phyloP scores from a whole-genome alignment of 64 coral and sea anemone genomes.

The Porites australiensis region DNA sequence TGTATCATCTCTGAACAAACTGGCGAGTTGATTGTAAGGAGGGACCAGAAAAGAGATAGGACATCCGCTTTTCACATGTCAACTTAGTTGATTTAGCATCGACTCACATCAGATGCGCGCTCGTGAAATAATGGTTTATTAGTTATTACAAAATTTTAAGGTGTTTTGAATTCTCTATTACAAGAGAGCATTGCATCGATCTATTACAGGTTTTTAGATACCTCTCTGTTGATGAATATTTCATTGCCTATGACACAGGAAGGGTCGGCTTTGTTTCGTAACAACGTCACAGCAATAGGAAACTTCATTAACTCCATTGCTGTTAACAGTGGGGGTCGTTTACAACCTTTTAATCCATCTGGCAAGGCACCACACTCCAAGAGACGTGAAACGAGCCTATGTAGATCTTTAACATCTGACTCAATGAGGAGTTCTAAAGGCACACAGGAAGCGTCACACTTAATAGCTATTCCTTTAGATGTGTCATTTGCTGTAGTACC shows the following conservation, averaged over 20 bases:
- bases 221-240: slow-evolving; percentile 34
- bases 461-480: neutral
- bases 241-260: slow-evolving; percentile 22
- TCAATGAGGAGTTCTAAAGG: slow-evolving; percentile 50
- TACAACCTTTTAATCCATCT: slow-evolving; percentile 35
- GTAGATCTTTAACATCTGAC: slow-evolving; percentile 4
- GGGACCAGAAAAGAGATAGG: too few relatives aligned
- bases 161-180: too few relatives aligned
- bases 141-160: too few relatives aligned
- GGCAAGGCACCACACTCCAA: neutral
- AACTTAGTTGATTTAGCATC: too few relatives aligned
- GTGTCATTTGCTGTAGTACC: neutral
- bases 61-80: too few relatives aligned
- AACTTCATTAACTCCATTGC: slow-evolving; percentile 38
- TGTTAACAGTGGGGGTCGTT: neutral
- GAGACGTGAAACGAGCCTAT: slow-evolving; percentile 10
- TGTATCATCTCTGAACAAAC: too few relatives aligned
- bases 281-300: neutral
- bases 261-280: slow-evolving; percentile 37
- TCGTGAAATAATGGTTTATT: too few relatives aligned
- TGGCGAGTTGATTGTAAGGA: too few relatives aligned
- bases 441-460: slow-evolving; percentile 36
- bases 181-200: too few relatives aligned
- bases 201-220: neutral
- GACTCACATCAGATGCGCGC: too few relatives aligned